These are phyloP conservation scores for Diorhabda elongata DNA, from an alignment of 1,140 invertebrate genomes.

Conservation along the genomic window DNA sequence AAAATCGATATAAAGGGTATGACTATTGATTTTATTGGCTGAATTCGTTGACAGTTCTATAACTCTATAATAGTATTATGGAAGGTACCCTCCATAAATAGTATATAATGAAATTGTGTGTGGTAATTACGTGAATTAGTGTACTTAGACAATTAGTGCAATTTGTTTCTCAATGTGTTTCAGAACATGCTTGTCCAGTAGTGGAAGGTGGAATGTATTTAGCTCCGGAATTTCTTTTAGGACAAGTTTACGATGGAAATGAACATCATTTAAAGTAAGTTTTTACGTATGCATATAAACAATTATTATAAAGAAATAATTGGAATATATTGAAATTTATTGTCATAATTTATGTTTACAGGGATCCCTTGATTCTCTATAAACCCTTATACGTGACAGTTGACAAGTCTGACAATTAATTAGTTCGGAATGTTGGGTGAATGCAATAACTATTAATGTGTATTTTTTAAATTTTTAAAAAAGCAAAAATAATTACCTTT, in stretches of 20 bases:
- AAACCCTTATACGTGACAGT: conserved; percentile 65
- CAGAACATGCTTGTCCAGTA: conserved; percentile 66
- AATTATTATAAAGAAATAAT: neutral
- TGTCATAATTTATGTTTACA: conserved; percentile 28
- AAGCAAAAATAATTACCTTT: conserved; percentile 16
- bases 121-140: no score
- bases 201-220: conserved; percentile 80
- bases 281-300: no score
- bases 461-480: neutral
- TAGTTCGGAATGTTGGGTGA: neutral
- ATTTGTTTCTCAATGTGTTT: conserved; percentile 25
- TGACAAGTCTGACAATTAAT: conserved; percentile 34
- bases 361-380: conserved; percentile 60
- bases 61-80: no score
- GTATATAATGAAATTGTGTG: no score
- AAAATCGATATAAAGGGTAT: no score
- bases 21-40: no score
- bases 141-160: no score
- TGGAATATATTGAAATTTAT: neutral
- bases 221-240: conserved; percentile 75
- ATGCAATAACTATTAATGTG: conserved; percentile 19
- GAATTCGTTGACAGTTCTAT: no score
- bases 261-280: conserved; percentile 45
- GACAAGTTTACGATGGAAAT: conserved; percentile 78
- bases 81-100: no score